Evolutionary conservation across 2,888 invertebrate species (phyloP).

Genomic region (Gandaritis pyraliata): DNA sequence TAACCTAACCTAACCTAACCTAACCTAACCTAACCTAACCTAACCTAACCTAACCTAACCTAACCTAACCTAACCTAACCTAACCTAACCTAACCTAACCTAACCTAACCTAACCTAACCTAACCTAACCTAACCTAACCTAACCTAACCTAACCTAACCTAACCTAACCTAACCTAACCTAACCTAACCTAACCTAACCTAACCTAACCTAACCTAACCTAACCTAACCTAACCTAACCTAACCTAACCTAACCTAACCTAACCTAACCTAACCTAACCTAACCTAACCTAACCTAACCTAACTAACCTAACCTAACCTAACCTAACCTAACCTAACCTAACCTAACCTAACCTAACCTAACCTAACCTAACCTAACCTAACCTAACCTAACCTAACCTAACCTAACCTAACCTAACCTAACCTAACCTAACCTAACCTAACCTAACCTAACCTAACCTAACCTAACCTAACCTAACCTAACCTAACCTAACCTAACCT

Average conservation of each 20-base stretch:
- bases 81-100: constrained; percentile 26
- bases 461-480: constrained; percentile 36
- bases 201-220: constrained; percentile 30
- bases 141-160: constrained; percentile 28
- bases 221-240: constrained; percentile 32
- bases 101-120: constrained; percentile 32
- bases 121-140: constrained; percentile 33
- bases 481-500: constrained; percentile 35
- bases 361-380: constrained; percentile 33
- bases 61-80: constrained; percentile 16
- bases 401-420: constrained; percentile 29
- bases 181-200: constrained; percentile 32
- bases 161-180: constrained; percentile 32
- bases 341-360: constrained; percentile 30
- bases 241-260: too few species aligned
- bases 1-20: constrained; percentile 5
- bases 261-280: too few species aligned
- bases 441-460: constrained; percentile 33
- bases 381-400: constrained; percentile 31
- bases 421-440: constrained; percentile 31
- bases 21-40: constrained; percentile 5
- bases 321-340: constrained; percentile 31
- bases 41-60: constrained; percentile 10
- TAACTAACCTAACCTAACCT: constrained; percentile 35
- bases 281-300: too few species aligned